Evolutionary conservation across 2,797 vertebrate genomes (phyloP).

Genomic region (Esox masquinongy): DNA sequence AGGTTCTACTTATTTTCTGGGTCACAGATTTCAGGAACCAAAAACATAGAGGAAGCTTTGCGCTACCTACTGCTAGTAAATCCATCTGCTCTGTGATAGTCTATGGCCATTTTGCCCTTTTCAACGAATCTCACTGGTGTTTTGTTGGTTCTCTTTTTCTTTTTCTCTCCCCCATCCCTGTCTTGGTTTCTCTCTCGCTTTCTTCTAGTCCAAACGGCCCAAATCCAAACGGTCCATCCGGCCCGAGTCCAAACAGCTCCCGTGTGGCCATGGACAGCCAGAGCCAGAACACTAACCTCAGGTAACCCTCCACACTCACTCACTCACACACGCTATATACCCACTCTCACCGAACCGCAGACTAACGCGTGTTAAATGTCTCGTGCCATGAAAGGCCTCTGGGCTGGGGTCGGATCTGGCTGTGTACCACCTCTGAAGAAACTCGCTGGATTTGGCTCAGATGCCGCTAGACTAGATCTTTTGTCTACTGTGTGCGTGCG

Average conservation of each 20-base stretch:
- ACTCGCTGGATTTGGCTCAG: slow-evolving; percentile 42
- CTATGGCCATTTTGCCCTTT: not conserved
- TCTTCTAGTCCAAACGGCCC: not conserved
- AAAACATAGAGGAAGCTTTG: not conserved
- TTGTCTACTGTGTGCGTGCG: not conserved
- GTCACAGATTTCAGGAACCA: not conserved
- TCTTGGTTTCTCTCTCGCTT: slow-evolving; percentile 26
- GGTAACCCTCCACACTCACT: slow-evolving; percentile 53
- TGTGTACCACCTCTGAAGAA: slow-evolving; percentile 27
- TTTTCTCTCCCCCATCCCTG: slow-evolving; percentile 17
- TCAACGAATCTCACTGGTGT: not conserved
- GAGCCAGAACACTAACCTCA: slow-evolving; percentile 78
- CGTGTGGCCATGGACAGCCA: slow-evolving; percentile 72
- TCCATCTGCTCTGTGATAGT: not conserved
- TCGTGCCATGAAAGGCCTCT: slow-evolving; percentile 7
- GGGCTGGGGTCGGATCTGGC: slow-evolving; percentile 17
- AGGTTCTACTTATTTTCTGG: not conserved
- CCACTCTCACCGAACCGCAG: not conserved
- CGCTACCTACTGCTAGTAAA: not conserved
- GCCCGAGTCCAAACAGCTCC: slow-evolving; percentile 76
- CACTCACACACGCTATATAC: slow-evolving; percentile 13
- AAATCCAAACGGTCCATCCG: slow-evolving; percentile 47
- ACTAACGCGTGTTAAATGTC: slow-evolving; percentile 33
- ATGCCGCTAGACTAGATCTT: slow-evolving; percentile 25
- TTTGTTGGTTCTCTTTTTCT: slow-evolving; percentile 8